phyloP scores from a whole-genome alignment of 2,888 invertebrate genomes.

The Clostera curtula region DNA sequence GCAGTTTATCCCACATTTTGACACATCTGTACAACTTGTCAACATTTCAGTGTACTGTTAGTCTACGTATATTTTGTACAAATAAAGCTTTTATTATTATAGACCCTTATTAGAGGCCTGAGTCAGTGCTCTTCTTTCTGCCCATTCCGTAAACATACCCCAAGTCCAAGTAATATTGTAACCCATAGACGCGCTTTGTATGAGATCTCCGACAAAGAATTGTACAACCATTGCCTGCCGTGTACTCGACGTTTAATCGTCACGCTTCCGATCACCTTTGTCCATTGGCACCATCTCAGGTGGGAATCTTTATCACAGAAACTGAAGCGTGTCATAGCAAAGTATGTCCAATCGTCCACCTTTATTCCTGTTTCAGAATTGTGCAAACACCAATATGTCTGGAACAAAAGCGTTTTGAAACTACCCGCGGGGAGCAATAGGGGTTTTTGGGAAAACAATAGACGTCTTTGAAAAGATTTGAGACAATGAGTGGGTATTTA shows the following conservation, averaged over 20 bases:
- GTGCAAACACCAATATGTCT: conserved; percentile 3
- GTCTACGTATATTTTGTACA: too few relatives aligned
- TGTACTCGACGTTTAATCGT: conserved; percentile 2
- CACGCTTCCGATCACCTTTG: conserved; percentile 8
- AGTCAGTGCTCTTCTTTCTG: too few relatives aligned
- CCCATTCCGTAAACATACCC: too few relatives aligned
- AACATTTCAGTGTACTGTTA: too few relatives aligned
- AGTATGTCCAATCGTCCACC: conserved; percentile 19
- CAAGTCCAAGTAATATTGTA: too few relatives aligned
- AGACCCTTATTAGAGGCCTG: too few relatives aligned
- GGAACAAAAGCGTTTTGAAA: conserved; percentile 5
- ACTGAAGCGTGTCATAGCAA: conserved; percentile 7
- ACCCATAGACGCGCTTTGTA: too few relatives aligned
- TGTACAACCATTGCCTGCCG: too few relatives aligned
- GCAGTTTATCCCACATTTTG: too few relatives aligned
- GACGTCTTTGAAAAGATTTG: not conserved
- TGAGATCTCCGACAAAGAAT: too few relatives aligned
- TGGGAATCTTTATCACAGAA: conserved; percentile 5
- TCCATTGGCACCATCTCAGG: conserved; percentile 7
- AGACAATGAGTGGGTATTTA: not conserved
- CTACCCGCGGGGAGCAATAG: not conserved
- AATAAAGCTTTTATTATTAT: too few relatives aligned
- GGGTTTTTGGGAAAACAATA: not conserved
- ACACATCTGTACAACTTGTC: too few relatives aligned
- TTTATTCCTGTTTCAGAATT: conserved; percentile 8